Base-by-base conservation (phyloP, 2,797 vertebrate species). In the Anableps anableps region DNA sequence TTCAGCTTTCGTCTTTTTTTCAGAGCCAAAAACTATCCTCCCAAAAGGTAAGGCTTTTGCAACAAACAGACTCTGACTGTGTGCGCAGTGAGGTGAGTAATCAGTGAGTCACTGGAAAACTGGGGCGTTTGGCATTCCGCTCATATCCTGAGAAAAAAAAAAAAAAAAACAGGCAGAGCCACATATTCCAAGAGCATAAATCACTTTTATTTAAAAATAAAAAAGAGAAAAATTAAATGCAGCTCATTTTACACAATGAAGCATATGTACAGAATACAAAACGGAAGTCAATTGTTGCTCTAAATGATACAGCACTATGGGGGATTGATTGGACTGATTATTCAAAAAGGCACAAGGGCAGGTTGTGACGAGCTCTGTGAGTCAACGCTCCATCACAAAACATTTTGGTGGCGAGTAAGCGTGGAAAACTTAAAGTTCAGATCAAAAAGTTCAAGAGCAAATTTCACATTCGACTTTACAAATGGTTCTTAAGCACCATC, bases 241-340 rank as follows among this genome's bases (percentile, higher is more conserved):
- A 94, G 95, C 92, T 97, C 89, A 0, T 97, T 97, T 95, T 97
- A 45, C 95, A 94, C 97, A 96, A 93, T 60, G 82, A 91, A 89
- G 55, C n/a, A 89, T 95, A 95, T 96, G 91, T 96, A 96, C 95
- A 95, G 80, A 83, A 88, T 94, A 93, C 77, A 94, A 94, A 94
- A 95, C 73, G 88, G 88, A 82, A 80, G 87, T 78, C 87, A 74
- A 70, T 86, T 50, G 82, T 71, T 77, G 77, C 66, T 77, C 81
- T 77, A 81, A 53, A 72, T 79, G 79, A 71, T 60, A 80, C 60
- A 84, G 62, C 51, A 75, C 45, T 5, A 70, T 73, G 55, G 31
- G 76, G 72, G 64, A 34, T 79, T 51, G 68, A 83, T 66, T 6
- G 3, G 13, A 43, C 36, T 36, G 48, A 70, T 60, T 72, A 60